Evolutionary conservation across 1,140 invertebrate genomes (phyloP).

Genomic region (Meloidogyne exigua): DNA sequence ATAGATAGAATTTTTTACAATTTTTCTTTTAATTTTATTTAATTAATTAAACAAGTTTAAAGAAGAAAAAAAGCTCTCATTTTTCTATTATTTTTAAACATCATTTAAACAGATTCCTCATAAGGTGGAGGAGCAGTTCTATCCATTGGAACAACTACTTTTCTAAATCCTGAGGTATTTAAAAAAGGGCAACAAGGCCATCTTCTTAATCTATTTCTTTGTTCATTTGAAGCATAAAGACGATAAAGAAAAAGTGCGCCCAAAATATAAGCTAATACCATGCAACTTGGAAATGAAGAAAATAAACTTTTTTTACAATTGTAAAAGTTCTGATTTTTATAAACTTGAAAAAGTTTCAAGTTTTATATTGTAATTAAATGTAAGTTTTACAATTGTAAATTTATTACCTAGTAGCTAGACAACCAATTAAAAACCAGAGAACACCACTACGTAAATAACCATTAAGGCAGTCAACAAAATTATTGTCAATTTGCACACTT

Average conservation of each 20-base stretch:
- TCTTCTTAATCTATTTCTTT: slow-evolving; percentile 1
- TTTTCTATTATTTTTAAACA: no score
- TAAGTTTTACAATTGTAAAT: background rate
- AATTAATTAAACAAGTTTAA: no score
- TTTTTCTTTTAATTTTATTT: background rate
- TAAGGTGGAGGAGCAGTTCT: background rate
- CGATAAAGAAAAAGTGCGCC: slow-evolving; percentile 17
- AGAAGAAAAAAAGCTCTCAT: no score
- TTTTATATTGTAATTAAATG: no score
- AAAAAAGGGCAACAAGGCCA: slow-evolving; percentile 12
- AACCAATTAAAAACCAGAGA: slow-evolving; percentile 23
- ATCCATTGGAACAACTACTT: slow-evolving; percentile 19
- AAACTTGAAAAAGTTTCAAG: background rate
- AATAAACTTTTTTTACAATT: background rate
- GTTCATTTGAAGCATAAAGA: slow-evolving; percentile 9
- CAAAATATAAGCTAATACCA: slow-evolving; percentile 20
- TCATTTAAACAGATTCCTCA: slow-evolving; percentile 3
- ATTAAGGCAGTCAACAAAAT: slow-evolving; percentile 25
- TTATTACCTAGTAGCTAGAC: slow-evolving; percentile 19
- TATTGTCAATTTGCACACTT: background rate
- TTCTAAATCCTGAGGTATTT: slow-evolving; percentile 17
- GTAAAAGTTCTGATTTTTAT: background rate
- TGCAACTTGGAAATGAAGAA: background rate
- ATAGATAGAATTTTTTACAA: background rate
- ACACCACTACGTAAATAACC: slow-evolving; percentile 23